phyloP scores from a whole-genome alignment of 1,140 invertebrate species.

The Trachelipus rathkii region DNA sequence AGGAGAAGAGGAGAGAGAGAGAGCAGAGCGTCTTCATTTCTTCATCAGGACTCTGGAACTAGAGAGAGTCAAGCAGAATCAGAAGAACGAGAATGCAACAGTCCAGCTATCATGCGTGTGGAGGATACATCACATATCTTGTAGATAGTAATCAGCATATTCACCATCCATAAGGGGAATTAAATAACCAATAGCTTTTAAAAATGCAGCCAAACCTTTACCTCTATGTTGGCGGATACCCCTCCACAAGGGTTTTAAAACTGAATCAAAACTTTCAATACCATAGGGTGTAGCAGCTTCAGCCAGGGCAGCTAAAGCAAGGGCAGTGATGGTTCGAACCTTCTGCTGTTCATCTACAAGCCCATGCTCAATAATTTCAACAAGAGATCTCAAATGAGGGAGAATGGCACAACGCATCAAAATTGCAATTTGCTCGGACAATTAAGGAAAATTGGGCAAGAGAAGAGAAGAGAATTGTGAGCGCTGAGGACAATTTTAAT shows the following conservation, averaged over 20 bases:
- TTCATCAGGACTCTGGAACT: constrained; percentile 98
- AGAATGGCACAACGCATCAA: constrained; percentile 99
- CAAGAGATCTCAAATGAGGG: constrained; percentile 93
- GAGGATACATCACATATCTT: constrained; percentile 98
- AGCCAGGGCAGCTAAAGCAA: constrained; percentile 94
- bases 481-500: constrained; percentile 99
- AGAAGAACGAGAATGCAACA: too few relatives aligned
- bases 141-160: constrained; percentile 99
- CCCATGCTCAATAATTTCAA: constrained; percentile 98
- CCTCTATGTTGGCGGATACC: constrained; percentile 97
- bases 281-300: constrained; percentile 99
- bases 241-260: constrained; percentile 98
- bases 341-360: constrained; percentile 70
- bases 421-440: constrained; percentile 99
- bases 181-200: constrained; percentile 98
- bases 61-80: too few relatives aligned
- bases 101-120: too few relatives aligned
- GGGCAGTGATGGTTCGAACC: constrained; percentile 91
- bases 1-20: too few relatives aligned
- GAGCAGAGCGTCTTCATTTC: constrained; percentile 99
- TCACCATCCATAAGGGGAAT: constrained; percentile 99
- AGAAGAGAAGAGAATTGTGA: too few relatives aligned
- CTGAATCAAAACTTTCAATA: constrained; percentile 99
- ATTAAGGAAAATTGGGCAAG: too few relatives aligned
- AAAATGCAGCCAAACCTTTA: constrained; percentile 96